phyloP scores from a whole-genome alignment of 2,113 vertebrate genomes.

The Illadopsis cleaveri region DNA sequence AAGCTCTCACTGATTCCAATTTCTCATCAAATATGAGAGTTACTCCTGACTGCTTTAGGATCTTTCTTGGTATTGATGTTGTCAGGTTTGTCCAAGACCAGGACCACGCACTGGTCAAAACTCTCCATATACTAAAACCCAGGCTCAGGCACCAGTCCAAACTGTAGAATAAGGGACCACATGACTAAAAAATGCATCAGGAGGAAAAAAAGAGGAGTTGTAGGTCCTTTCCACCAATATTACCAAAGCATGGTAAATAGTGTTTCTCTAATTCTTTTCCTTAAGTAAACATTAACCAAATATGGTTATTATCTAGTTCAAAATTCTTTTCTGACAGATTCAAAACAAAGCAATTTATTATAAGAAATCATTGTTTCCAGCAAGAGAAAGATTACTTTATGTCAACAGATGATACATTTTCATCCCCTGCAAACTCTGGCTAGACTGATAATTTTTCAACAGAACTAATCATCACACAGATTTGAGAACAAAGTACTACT shows the following conservation, averaged over 20 bases:
- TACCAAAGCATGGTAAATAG: background rate
- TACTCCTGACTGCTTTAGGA: background rate
- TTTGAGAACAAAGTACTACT: background rate
- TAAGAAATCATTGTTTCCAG: background rate
- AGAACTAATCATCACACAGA: background rate
- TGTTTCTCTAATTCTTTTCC: background rate
- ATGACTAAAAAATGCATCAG: background rate
- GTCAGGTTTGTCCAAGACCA: background rate
- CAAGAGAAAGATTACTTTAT: background rate
- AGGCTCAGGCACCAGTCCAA: background rate
- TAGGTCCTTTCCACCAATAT: background rate
- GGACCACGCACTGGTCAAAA: background rate
- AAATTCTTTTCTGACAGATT: background rate
- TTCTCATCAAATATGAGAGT: background rate
- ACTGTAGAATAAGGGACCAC: fast-evolving
- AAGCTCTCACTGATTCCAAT: background rate
- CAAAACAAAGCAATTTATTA: background rate
- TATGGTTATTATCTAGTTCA: background rate
- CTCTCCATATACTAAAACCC: background rate
- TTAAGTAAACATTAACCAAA: background rate
- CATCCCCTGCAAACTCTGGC: background rate
- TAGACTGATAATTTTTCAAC: background rate
- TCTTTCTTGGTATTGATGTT: background rate
- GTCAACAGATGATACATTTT: background rate
- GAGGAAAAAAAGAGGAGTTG: background rate